A percentile compares a stretch with the other conserved stretches of the same genome.
Conservation (phyloP, 2,888 invertebrate genomes). For the Tetragonula carbonaria region DNA sequence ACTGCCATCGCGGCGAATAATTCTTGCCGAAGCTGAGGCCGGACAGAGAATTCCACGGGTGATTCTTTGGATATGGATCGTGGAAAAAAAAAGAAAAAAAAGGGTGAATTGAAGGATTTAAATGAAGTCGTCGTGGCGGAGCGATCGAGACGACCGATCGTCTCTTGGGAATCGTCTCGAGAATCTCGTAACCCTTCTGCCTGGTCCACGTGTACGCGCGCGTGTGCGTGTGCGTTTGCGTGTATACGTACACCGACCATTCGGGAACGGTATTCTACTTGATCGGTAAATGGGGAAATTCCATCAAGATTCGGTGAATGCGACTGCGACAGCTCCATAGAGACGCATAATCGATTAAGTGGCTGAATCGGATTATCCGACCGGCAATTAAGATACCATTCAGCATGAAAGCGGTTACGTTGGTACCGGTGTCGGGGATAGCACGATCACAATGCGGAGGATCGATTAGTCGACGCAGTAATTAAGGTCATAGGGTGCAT, state of each 20-base stretch:
- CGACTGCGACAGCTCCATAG: constrained; percentile 56
- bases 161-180: neutral
- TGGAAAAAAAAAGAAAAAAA: neutral
- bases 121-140: constrained; percentile 16
- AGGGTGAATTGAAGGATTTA: constrained; percentile 8
- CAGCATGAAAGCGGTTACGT: constrained; percentile 61
- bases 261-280: constrained; percentile 31
- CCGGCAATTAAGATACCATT: constrained; percentile 71
- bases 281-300: constrained; percentile 46
- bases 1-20: constrained; percentile 50
- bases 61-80: neutral
- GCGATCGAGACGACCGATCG: constrained; percentile 2
- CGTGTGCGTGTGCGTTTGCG: neutral
- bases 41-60: constrained; percentile 19
- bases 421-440: constrained; percentile 68
- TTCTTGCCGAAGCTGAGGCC: neutral
- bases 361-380: constrained; percentile 68
- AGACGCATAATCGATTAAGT: constrained; percentile 67
- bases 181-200: neutral
- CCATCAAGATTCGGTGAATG: constrained; percentile 48
- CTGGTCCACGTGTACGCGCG: neutral
- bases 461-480: constrained; percentile 71
- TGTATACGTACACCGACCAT: neutral
- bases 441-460: constrained; percentile 70
- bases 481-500: constrained; percentile 71